Evolutionary conservation across 1,140 invertebrate genomes (phyloP).

Genomic region (Dinoponera quadriceps): DNA sequence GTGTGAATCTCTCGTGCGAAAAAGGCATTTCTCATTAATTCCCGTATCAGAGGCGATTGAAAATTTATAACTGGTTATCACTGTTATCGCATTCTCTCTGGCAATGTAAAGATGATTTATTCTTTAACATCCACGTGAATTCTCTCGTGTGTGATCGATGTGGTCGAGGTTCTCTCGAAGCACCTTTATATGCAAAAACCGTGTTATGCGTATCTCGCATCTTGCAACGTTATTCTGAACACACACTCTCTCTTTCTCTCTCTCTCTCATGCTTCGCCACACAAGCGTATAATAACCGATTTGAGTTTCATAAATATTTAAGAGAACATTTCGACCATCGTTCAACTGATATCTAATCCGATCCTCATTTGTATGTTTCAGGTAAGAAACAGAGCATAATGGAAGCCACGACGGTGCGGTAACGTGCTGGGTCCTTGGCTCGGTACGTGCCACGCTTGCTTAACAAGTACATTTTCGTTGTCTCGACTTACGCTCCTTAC

Average conservation of each 20-base stretch:
- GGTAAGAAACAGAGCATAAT: conserved; percentile 48
- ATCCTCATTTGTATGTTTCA: conserved; percentile 59
- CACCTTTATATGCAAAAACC: neutral
- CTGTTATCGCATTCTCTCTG: too few species aligned
- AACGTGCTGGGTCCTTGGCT: conserved; percentile 2
- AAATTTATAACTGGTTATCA: too few species aligned
- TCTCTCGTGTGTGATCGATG: neutral
- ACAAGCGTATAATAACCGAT: conserved; percentile 12
- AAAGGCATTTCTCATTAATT: too few species aligned
- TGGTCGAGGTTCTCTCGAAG: neutral
- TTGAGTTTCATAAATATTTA: conserved; percentile 44
- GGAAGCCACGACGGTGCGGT: conserved; percentile 13
- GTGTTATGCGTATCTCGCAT: neutral
- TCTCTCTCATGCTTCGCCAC: neutral
- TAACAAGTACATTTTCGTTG: conserved; percentile 53
- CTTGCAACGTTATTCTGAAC: conserved; percentile 13
- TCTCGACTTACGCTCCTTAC: conserved; percentile 1
- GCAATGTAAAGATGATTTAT: too few species aligned
- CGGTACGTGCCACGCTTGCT: conserved; percentile 54
- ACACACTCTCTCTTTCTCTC: neutral
- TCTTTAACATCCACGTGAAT: too few species aligned
- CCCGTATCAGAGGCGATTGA: too few species aligned
- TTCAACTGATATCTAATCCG: conserved; percentile 49
- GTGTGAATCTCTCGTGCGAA: neutral
- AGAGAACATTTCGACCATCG: conserved; percentile 35